Evolutionary conservation across 2,888 invertebrate genomes (phyloP).

Genomic region (Pinctada fucata): DNA sequence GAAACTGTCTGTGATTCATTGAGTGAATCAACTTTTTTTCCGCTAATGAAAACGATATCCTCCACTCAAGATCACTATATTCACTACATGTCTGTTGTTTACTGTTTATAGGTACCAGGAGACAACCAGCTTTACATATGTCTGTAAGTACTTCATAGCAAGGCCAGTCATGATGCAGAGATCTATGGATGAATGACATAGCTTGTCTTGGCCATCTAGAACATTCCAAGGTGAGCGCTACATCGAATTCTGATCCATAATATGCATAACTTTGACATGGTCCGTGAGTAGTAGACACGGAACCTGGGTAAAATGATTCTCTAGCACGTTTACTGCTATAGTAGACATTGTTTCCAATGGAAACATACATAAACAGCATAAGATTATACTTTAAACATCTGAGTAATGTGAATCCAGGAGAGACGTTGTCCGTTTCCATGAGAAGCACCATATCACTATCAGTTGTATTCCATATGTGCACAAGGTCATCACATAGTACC

Average conservation of each 20-base stretch:
- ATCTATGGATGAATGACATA: slow-evolving; percentile 4
- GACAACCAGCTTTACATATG: slow-evolving; percentile 9
- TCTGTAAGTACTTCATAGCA: neutral
- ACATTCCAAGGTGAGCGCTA: neutral
- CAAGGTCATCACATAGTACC: too few relatives aligned
- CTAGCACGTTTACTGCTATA: too few relatives aligned
- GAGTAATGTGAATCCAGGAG: too few relatives aligned
- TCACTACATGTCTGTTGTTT: neutral
- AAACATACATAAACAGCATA: too few relatives aligned
- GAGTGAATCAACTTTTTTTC: too few relatives aligned
- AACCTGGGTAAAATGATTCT: too few relatives aligned
- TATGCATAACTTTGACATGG: neutral
- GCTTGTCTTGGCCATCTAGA: slow-evolving; percentile 1
- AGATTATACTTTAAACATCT: too few relatives aligned
- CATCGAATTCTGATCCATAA: neutral
- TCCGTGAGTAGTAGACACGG: neutral
- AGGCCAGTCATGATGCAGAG: slow-evolving; percentile 1
- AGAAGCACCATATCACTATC: too few relatives aligned
- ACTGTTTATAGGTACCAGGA: slow-evolving; percentile 1
- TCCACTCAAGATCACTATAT: slow-evolving; percentile 7
- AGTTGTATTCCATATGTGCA: too few relatives aligned
- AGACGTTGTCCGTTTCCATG: too few relatives aligned
- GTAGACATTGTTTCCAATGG: too few relatives aligned
- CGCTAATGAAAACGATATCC: slow-evolving; percentile 10
- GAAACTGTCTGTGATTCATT: too few relatives aligned